Evolutionary conservation across 2,888 invertebrate genomes (phyloP), one percentile per base, ranked within the genome.

Genomic region (Caenorhabditis zanzibari): DNA sequence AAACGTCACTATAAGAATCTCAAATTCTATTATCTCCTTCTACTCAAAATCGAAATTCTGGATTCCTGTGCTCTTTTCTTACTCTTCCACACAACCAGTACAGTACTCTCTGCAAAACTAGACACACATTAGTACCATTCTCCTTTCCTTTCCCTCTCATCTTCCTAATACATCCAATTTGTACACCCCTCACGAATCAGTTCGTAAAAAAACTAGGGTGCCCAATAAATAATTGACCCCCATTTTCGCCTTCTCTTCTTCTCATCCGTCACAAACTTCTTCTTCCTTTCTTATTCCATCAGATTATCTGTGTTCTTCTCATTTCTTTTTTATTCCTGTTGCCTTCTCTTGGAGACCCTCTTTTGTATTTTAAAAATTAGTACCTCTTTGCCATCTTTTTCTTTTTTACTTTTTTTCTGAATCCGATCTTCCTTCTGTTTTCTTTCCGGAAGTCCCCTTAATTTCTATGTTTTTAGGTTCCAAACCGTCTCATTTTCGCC

Each of bases 201-300:
- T 26, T 69, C n/a, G 38, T 10, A 6, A 56, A 69, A 58, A 71
- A 71, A 71, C 58, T 71, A 56, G 56, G 63, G 41, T 58, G 58
- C 71, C 73, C 61, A 61, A 73, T 63, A 49, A 72, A 72, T 72
- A 74, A 74, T 63, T 74, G 63, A 64, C 74, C 64, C 64, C 74
- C 64, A 74, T 63, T 74, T 64, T 59, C 72, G 26, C 72, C 59
- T 72, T 72, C 61, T 72, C 32, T 44, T 22, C 16, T 10, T 54
- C 54, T 26, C 26, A 5, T 47, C 47, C n/a, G 19, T 47, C 38
- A 12, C 38, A 12, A 41, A 22, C 41, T 63, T 47, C 28, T 19
- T 56, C 19, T 24, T 38, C 28, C 49, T 22, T 38, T 28, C 58
- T 28, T 54, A 22, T 63, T 54, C 44, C 63, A 41, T 64, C 64